Evolutionary conservation across 1,140 invertebrate species (phyloP), one percentile per base, ranked within the genome.

Genomic region (Heliconius hewitsoni): DNA sequence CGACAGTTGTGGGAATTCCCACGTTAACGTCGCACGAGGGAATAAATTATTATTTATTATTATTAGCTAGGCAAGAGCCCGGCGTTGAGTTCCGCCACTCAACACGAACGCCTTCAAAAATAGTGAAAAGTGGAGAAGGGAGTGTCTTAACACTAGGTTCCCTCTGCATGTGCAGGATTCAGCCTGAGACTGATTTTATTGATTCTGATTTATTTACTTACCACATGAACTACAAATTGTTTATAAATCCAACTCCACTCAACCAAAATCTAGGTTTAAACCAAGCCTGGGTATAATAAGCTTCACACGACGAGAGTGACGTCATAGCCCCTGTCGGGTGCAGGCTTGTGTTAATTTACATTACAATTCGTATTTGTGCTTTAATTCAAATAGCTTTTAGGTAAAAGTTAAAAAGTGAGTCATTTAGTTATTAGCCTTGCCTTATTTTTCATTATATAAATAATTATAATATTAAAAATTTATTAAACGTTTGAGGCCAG

Each of bases 331-430:
- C 66, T 72, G 76, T 55, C 70, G 50, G 8, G 46, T 37, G 34
- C 76, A 77, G n/a, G 18, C 23, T 71, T 72, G 71, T 77, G 60
- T 71, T 66, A 76, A 46, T 46, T 71, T 70, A 71, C 75, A 23
- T 74, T 55, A 74, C 19, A 50, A 55, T 52, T 55, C n/a, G 42
- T 52, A 76, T 70, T 76, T 50, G 70, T 19, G 60, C 42, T 76
- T 71, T 34, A 55, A 55, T 18, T 23, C 30, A 18, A 66, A 66
- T 23, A n/a, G 27, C 60, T 66, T 66, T 66, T 30, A 3, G 13
- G 60, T 11, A 30, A 66, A 66, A 66, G 27, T 66, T 66, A 30
- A 66, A 18, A 66, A n/a, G n/a, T 8, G 13, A 66, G 27, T 30
- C 11, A 66, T 8, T 66, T 30, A 23, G n/a, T 66, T 66, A 27